phyloP scores from a whole-genome alignment of 2,797 vertebrate species.

The Poecilia velifera region DNA sequence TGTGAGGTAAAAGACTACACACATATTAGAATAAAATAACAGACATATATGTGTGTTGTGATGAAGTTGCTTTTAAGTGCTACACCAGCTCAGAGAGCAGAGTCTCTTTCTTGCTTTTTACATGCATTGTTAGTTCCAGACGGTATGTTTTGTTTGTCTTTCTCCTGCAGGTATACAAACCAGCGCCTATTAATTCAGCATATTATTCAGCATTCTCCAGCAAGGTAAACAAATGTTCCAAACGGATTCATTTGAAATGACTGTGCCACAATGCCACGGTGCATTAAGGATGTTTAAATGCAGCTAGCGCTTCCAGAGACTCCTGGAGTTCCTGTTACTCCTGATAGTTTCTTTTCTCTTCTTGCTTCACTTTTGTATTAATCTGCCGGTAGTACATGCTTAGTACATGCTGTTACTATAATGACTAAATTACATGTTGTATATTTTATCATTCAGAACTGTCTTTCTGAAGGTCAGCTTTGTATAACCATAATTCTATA shows the following conservation, averaged over 20 bases:
- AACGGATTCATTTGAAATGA: conserved; percentile 67
- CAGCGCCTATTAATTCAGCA: conserved; percentile 68
- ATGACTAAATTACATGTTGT: not conserved
- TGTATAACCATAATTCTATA: not conserved
- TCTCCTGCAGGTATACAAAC: conserved; percentile 67
- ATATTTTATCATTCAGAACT: not conserved
- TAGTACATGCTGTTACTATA: not conserved
- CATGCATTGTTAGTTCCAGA: conserved; percentile 70
- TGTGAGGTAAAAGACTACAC: conserved; percentile 6
- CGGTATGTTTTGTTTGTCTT: conserved; percentile 57
- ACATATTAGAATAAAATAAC: conserved; percentile 1
- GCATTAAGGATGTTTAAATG: conserved; percentile 66
- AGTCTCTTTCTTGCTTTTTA: conserved; percentile 45
- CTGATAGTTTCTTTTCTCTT: conserved; percentile 43
- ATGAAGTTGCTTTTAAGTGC: conserved; percentile 38
- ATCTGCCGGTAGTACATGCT: not conserved
- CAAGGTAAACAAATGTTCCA: conserved; percentile 70
- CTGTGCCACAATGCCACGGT: conserved; percentile 65
- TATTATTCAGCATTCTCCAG: conserved; percentile 63
- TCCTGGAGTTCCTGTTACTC: conserved; percentile 23
- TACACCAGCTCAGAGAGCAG: conserved; percentile 22
- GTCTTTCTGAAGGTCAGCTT: not conserved
- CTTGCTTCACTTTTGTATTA: conserved; percentile 39
- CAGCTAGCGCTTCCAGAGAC: conserved; percentile 39
- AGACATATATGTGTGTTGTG: conserved; percentile 33